phyloP scores from a whole-genome alignment of 2,113 vertebrate species.

The Upupa epops region DNA sequence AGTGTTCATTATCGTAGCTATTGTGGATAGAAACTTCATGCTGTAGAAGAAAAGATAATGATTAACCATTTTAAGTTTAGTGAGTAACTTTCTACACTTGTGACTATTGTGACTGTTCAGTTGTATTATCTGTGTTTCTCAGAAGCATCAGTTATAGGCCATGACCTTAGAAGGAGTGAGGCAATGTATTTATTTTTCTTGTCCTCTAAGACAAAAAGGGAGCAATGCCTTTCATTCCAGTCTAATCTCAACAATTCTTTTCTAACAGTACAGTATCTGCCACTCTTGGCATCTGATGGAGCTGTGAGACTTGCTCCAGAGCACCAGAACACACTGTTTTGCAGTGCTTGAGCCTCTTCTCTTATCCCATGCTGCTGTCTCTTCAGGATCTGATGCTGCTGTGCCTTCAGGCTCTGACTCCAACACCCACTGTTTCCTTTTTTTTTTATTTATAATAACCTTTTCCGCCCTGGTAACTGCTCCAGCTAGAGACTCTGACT shows the following conservation, averaged over 20 bases:
- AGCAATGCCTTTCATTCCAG: background rate
- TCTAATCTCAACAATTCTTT: background rate
- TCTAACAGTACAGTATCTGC: background rate
- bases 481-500: background rate
- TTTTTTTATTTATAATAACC: background rate
- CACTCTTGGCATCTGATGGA: fast-evolving
- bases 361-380: background rate
- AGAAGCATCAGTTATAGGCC: background rate
- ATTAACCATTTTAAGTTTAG: constrained; percentile 48
- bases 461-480: background rate
- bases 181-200: background rate
- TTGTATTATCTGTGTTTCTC: constrained; percentile 15
- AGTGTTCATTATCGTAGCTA: constrained; percentile 23
- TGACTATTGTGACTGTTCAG: constrained; percentile 4
- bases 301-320: background rate
- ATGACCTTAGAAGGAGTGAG: background rate
- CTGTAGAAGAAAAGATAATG: constrained; percentile 48
- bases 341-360: background rate
- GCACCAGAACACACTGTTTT: background rate
- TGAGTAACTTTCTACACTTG: constrained; percentile 17
- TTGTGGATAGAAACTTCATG: constrained; percentile 17
- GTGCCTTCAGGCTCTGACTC: background rate
- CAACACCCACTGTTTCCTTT: background rate
- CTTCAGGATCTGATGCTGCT: background rate
- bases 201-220: background rate